Evolutionary conservation across 2,888 invertebrate species (phyloP), one percentile per base, ranked within the genome.

Genomic region (Eulithis testata): DNA sequence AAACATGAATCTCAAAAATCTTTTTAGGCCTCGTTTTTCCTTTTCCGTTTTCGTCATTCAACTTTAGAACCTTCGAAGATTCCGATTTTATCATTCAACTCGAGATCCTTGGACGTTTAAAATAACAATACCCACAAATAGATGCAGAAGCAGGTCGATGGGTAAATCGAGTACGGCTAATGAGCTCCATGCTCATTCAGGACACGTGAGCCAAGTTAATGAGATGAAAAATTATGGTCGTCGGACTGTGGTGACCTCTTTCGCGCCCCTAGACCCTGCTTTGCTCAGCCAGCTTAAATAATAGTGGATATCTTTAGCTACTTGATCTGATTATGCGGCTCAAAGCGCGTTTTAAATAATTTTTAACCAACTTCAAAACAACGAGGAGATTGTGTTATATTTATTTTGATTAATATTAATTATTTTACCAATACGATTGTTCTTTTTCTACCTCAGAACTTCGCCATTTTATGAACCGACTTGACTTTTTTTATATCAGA

Each of bases 221-320:
- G 89, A 91, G 87, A 85, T 87, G 91, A 89, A 86, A 88, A 89
- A 88, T 87, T 78, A 88, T 89, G 88, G 82, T 84, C 90, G 85
- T 83, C 87, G 81, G 78, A 80, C 88, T 90, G 90, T 87, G 84
- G 70, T 84, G 89, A 87, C 90, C 91, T 81, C 88, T 88, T 91
- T 90, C 80, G 85, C 87, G 83, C 84, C 86, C 86, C 75, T 86
- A 78, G 65, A 65, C 61, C 65, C 77, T 76, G 77, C 84, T 84
- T 83, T 87, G 86, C 80, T 82, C 83, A 79, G 69, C 78, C 80
- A 81, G 79, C 84, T 83, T 87, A 83, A 84, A 85, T 86, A 88
- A 82, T 76, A 57, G 56, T 51, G 60, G 61, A 64, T 73, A 73
- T 71, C 60, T 68, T 69, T 71, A 69, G 65, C 36, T 70, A 76